Base-by-base conservation (phyloP, 2,797 vertebrate species). In the Sciaenops ocellatus region DNA sequence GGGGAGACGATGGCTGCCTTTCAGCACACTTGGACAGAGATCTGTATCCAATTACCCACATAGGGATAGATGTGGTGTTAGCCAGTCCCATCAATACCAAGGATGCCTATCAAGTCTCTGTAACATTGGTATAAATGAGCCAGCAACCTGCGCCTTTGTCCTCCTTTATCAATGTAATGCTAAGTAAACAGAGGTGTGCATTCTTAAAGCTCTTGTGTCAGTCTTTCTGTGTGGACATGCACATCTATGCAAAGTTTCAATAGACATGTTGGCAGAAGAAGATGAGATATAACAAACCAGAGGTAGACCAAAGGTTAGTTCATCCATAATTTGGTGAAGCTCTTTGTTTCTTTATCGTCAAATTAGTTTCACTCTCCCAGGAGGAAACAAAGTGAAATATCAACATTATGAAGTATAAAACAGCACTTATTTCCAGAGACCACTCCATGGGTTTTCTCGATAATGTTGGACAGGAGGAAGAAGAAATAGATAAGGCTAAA, bases 21-120 rank as follows among this genome's bases (percentile, higher is more conserved):
- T 83, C 78, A 85, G 69, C 79, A 56, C 79, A 52, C 46, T 81
- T 79, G 60, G 84, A 67, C 76, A 52, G 48, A 89, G 70, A 62
- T 71, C 60, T 65, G 82, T 51, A 72, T 88, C 86, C 56, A 71
- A 66, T 89, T 85, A 87, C 81, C 63, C 73, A 80, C 74, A 57
- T 59, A 55, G 77, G 72, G 59, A 80, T 71, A 11, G 48, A 34
- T 69, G 72, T 17, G 56, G 69, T 63, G 69, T 59, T 67, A n/a
- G 73, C 50, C 62, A 24, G 73, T 73, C 73, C 51, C 30, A 54
- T 85, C 68, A 73, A 52, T 85, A 59, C 65, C 72, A 72, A 69
- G 54, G 17, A 52, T 72, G 50, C 70, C 54, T 63, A 28, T 73
- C 66, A 68, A 73, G 67, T 73, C 63, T 38, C 44, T 47, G 6